These are phyloP conservation scores for Hephaestus fuliginosus DNA, from an alignment of 2,797 vertebrate species.

Conservation along the genomic window DNA sequence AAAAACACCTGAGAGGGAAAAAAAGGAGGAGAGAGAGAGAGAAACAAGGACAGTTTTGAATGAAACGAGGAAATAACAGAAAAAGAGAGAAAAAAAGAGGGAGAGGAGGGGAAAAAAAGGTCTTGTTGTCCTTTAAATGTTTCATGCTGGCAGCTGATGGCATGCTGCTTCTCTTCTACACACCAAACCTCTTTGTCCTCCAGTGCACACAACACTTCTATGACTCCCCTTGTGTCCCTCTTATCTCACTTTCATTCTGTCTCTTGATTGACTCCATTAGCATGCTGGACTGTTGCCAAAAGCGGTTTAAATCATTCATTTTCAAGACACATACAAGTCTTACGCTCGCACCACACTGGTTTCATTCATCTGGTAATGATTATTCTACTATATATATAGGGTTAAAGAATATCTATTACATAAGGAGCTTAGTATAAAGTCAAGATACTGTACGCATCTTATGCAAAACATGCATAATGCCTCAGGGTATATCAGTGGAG, in stretches of 20 bases:
- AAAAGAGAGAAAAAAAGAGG: conserved; percentile 23
- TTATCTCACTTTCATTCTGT: conserved; percentile 47
- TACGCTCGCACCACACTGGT: not conserved
- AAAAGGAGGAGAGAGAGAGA: not conserved
- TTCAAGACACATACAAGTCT: conserved; percentile 18
- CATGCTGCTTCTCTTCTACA: conserved; percentile 44
- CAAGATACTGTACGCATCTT: conserved; percentile 13
- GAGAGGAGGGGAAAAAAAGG: conserved; percentile 7
- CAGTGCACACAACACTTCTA: conserved; percentile 26
- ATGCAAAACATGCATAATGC: conserved; percentile 41
- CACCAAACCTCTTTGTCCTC: conserved; percentile 61
- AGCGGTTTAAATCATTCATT: conserved; percentile 33
- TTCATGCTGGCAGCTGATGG: conserved; percentile 45
- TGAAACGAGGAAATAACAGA: conserved; percentile 19
- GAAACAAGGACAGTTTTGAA: conserved; percentile 8
- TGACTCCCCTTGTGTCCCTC: conserved; percentile 31
- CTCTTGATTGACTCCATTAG: conserved; percentile 52
- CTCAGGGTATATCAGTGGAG: conserved; percentile 15
- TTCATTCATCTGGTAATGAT: conserved; percentile 12
- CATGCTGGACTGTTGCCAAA: conserved; percentile 31
- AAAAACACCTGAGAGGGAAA: conserved; percentile 45
- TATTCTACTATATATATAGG: conserved; percentile 14
- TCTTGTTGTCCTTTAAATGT: conserved; percentile 54
- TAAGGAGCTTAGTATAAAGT: conserved; percentile 18
- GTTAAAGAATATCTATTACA: conserved; percentile 36